These are phyloP conservation scores for Vanessa cardui DNA, from an alignment of 2,888 invertebrate genomes.

Conservation along the genomic window DNA sequence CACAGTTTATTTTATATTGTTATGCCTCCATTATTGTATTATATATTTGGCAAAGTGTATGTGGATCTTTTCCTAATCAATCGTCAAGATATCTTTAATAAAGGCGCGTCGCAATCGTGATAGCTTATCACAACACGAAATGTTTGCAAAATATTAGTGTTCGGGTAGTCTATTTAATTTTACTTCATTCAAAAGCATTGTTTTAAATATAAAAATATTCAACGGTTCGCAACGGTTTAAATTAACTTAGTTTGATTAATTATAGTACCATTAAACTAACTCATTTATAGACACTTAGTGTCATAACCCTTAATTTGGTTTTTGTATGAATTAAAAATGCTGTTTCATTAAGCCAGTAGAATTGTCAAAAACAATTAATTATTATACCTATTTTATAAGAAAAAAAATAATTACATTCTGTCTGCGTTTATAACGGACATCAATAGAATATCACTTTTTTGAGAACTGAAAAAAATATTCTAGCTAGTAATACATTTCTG, in stretches of 20 bases:
- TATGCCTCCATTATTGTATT: not conserved
- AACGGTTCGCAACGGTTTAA: no score
- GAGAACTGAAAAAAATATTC: conserved; percentile 32
- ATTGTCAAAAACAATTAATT: conserved; percentile 16
- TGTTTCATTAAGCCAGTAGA: not conserved
- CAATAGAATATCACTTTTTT: conserved; percentile 42
- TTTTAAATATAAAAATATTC: no score
- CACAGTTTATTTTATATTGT: no score
- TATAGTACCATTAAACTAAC: no score
- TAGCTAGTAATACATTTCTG: conserved; percentile 51
- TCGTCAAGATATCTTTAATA: conserved; percentile 43
- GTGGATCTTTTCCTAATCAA: conserved; percentile 19
- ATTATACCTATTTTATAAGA: no score
- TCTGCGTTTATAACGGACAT: conserved; percentile 24
- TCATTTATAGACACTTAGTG: no score
- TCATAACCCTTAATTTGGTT: no score
- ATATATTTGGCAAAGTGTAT: not conserved
- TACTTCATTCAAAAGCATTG: no score
- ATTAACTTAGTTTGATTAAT: no score
- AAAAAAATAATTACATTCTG: conserved; percentile 24
- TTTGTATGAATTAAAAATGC: no score
- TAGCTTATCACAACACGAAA: conserved; percentile 44
- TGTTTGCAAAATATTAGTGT: conserved; percentile 33
- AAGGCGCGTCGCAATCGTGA: conserved; percentile 43
- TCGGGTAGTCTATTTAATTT: no score